phyloP scores from a whole-genome alignment of 2,113 vertebrate species.

The Jacana jacana region DNA sequence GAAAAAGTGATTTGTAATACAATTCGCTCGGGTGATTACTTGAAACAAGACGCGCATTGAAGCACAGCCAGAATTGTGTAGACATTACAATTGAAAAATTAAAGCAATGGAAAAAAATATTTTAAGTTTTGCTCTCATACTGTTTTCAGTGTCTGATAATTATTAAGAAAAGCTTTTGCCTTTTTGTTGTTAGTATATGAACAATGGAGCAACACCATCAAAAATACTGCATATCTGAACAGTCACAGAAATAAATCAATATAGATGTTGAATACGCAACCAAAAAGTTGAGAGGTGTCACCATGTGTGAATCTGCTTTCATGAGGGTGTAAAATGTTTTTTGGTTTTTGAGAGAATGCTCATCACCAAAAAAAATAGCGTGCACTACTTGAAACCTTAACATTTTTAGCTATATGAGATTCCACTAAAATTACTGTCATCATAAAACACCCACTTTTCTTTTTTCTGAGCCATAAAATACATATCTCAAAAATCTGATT shows the following conservation, averaged over 20 bases:
- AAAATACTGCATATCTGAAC: background rate
- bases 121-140: background rate
- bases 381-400: background rate
- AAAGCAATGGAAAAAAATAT: background rate
- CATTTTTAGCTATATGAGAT: background rate
- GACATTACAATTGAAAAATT: background rate
- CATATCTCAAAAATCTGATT: background rate
- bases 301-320: background rate
- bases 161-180: background rate
- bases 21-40: background rate
- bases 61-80: background rate
- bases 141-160: background rate
- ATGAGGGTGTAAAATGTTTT: background rate
- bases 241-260: background rate
- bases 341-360: background rate
- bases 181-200: background rate
- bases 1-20: background rate
- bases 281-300: background rate
- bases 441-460: conserved; percentile 46
- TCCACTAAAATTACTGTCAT: conserved; percentile 47
- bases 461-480: conserved; percentile 37
- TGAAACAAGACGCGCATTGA: background rate
- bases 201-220: background rate
- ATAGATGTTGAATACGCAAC: background rate
- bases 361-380: background rate